Evolutionary conservation across 2,797 vertebrate species (phyloP).

Genomic region (Typhlichthys subterraneus): DNA sequence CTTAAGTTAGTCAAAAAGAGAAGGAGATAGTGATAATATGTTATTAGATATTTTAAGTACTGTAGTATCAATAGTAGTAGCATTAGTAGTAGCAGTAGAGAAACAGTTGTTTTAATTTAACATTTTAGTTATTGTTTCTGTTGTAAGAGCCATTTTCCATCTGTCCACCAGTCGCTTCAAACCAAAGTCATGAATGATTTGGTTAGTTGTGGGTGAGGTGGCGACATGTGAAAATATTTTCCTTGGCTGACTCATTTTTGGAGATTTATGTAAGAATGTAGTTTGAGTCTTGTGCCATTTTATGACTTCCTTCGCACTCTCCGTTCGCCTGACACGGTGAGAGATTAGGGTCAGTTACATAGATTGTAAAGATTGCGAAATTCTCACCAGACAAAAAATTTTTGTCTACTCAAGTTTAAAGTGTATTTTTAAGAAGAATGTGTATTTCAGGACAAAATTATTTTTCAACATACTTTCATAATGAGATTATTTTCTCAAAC

Average conservation of each 20-base stretch:
- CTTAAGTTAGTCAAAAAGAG: background rate
- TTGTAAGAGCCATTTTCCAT: slow-evolving; percentile 1
- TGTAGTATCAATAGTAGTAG: too few species aligned
- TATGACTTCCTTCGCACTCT: slow-evolving; percentile 19
- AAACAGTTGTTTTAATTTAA: too few species aligned
- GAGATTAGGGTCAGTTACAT: slow-evolving; percentile 1
- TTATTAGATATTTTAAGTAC: too few species aligned
- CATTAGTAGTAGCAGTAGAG: too few species aligned
- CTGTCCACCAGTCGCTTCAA: slow-evolving; percentile 16
- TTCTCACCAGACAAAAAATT: slow-evolving; percentile 17
- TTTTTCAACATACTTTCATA: too few species aligned
- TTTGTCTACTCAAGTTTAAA: background rate
- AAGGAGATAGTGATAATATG: too few species aligned
- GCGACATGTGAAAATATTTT: slow-evolving; percentile 4
- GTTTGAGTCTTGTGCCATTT: slow-evolving; percentile 26
- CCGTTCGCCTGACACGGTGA: slow-evolving; percentile 19
- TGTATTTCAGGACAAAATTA: too few species aligned
- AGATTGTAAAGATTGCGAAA: background rate
- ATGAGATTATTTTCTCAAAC: too few species aligned
- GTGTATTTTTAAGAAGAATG: too few species aligned
- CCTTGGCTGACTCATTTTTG: slow-evolving; percentile 42
- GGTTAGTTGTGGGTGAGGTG: slow-evolving; percentile 19
- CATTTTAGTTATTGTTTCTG: too few species aligned
- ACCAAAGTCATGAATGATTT: slow-evolving; percentile 28
- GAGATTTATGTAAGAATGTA: slow-evolving; percentile 44